Base-by-base conservation (phyloP, 2,797 vertebrate genomes). In the Phaenicophaeus curvirostris region DNA sequence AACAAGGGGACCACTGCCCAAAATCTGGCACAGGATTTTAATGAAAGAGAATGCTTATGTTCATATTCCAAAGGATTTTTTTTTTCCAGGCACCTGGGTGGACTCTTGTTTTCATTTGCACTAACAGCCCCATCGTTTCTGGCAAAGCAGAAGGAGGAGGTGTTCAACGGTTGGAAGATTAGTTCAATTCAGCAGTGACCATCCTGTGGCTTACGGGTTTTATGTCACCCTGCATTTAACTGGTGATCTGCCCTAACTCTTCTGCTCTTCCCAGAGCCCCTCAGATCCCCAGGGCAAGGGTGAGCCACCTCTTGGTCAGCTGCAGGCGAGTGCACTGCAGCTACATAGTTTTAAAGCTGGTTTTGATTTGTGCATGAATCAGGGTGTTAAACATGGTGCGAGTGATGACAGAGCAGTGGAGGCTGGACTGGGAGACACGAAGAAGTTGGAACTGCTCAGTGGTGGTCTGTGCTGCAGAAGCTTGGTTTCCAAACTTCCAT, bases 391-490 rank as follows among this genome's bases (percentile, higher is more conserved):
- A 44, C 9, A 3, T 8, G 37, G n/a, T n/a, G n/a, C n/a, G n/a
- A n/a, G 25, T 19, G 1, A 23, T 5, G n/a, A 39, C 41, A 50
- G 61, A 48, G 65, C 28, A 48, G 41, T 2, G 27, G 46, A 21
- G 2, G 2, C 35, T 24, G 42, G n/a, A 37, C 30, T 6, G 2
- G 51, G 24, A 72, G 19, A 23, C 19, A 12, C 0, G 0, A 6
- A 7, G 6, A 3, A 3, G 35, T 12, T 5, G 5, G 11, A 3
- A 6, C 37, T 51, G 50, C 42, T 33, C 6, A 0, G 68, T 17
- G 39, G 10, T n/a, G 21, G 4, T 61, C 74, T 13, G 4, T 42
- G 58, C 67, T 62, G 44, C 55, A 67, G n/a, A 42, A 71, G 21
- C 51, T 79, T 73, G 3, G 0, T 57, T 76, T 68, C 39, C 9